These are phyloP conservation scores for Cydia strobilella DNA, from an alignment of 1,140 invertebrate genomes.

Conservation along the genomic window DNA sequence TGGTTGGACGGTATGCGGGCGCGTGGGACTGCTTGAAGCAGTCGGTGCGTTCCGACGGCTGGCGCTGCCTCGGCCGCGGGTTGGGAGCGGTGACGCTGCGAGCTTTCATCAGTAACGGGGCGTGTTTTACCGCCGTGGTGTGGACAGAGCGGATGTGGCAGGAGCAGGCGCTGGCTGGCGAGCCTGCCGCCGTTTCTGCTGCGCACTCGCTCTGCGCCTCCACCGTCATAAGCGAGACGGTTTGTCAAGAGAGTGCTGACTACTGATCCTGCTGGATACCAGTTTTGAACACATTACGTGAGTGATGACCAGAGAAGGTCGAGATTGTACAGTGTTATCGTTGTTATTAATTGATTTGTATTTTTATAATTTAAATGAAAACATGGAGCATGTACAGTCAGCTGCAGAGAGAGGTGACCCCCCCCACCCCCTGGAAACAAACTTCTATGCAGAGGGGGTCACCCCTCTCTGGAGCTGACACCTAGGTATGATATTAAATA, in stretches of 20 bases:
- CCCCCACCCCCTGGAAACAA: too few relatives aligned
- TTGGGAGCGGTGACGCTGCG: constrained; percentile 88
- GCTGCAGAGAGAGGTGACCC: too few relatives aligned
- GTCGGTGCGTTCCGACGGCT: constrained; percentile 86
- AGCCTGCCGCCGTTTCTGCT: constrained; percentile 40
- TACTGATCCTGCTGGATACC: constrained; percentile 1
- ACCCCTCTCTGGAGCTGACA: too few relatives aligned
- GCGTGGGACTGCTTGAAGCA: constrained; percentile 86
- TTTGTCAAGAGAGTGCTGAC: constrained; percentile 66
- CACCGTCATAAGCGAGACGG: constrained; percentile 61
- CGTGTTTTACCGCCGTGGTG: constrained; percentile 92
- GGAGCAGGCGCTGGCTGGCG: constrained; percentile 54
- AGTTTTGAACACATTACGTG: background rate
- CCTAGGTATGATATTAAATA: constrained; percentile 26
- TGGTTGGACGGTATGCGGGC: constrained; percentile 83
- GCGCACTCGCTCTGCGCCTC: constrained; percentile 56
- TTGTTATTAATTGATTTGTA: constrained; percentile 9
- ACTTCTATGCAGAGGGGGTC: too few relatives aligned
- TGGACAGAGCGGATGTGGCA: constrained; percentile 81
- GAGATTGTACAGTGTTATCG: constrained; percentile 3
- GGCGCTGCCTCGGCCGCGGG: constrained; percentile 85
- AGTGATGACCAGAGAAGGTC: constrained; percentile 12
- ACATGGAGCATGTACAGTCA: constrained; percentile 13
- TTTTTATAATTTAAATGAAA: constrained; percentile 5
- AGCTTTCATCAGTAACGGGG: constrained; percentile 96